Conservation (phyloP, 2,888 invertebrate genomes). For the Trilocha varians region DNA sequence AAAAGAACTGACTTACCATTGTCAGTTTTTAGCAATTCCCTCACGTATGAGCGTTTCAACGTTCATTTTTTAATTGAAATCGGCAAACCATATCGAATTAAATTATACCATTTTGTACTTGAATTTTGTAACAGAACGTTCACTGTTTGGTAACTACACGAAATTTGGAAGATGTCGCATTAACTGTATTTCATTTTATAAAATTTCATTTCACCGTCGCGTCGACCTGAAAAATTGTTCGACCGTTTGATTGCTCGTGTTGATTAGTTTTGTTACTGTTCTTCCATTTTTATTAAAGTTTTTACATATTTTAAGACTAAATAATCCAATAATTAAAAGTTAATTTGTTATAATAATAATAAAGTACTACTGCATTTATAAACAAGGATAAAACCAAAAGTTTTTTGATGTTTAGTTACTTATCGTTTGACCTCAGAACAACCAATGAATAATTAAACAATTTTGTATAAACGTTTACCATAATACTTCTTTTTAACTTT, state of each 20-base stretch:
- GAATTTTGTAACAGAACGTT: neutral
- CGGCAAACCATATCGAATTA: neutral
- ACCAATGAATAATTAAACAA: too few relatives aligned
- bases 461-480: too few relatives aligned
- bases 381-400: too few relatives aligned
- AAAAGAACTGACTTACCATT: too few relatives aligned
- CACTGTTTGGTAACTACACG: neutral
- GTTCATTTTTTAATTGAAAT: neutral
- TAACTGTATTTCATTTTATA: neutral
- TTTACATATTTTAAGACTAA: too few relatives aligned
- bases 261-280: conserved; percentile 3
- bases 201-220: conserved; percentile 11
- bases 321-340: too few relatives aligned
- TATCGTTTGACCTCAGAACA: too few relatives aligned
- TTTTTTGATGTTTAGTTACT: neutral
- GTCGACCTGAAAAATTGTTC: conserved; percentile 16
- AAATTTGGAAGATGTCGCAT: neutral
- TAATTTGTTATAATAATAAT: too few relatives aligned
- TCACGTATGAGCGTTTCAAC: too few relatives aligned
- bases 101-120: neutral
- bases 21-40: too few relatives aligned
- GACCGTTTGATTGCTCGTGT: conserved; percentile 11
- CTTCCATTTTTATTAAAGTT: neutral
- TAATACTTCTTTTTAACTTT: neutral
- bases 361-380: too few relatives aligned